Conservation (phyloP, 2,797 vertebrate species). For the Sciurus carolinensis region DNA sequence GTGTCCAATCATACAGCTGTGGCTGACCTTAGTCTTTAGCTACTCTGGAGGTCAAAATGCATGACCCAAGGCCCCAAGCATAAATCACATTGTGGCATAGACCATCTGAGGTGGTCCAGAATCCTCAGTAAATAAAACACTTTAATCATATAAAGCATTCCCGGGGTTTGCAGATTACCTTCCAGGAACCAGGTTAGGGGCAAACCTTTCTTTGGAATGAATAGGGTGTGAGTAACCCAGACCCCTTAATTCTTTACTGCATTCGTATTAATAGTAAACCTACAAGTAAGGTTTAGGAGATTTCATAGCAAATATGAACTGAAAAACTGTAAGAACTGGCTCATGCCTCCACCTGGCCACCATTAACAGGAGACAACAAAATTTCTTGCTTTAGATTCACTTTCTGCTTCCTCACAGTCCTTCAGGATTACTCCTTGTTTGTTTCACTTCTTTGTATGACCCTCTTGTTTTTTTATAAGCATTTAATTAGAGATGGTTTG, state of each 20-base stretch:
- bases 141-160: not conserved
- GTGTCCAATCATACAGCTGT: not conserved
- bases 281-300: not conserved
- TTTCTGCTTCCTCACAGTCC: not conserved
- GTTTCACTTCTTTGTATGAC: not conserved
- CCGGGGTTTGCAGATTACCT: not conserved
- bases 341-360: not conserved
- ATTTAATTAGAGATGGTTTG: not conserved
- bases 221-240: not conserved
- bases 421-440: not conserved
- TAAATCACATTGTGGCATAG: not conserved
- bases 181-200: not conserved
- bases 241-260: not conserved
- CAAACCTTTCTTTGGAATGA: not conserved
- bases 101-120: not conserved
- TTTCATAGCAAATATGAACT: not conserved
- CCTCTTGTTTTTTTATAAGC: not conserved
- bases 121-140: not conserved
- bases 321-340: not conserved
- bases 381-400: not conserved
- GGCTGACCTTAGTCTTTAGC: not conserved
- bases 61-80: not conserved
- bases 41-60: not conserved
- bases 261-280: not conserved
- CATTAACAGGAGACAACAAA: not conserved